Base-by-base conservation (phyloP, 2,888 invertebrate genomes). In the Phengaris alcon region DNA sequence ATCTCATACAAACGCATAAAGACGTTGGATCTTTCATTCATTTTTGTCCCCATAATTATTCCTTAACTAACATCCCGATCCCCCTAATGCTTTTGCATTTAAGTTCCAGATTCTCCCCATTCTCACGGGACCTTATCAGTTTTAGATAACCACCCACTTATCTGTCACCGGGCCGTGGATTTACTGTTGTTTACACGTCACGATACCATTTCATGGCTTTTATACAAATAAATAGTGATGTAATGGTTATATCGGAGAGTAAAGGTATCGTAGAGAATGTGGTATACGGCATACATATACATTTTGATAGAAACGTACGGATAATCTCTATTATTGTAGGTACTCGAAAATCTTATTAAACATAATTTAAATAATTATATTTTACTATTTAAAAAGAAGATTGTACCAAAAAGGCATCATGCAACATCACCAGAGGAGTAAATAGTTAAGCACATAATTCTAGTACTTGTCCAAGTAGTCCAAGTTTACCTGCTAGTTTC, bases 131-230 rank as follows among this genome's bases (percentile, higher is more conserved):
- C 82, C 82, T 90, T 91, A 91, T 92, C 91, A 83, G 81, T 78
- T 83, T 83, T 82, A 81, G 89, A 92, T 90, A 91, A 91, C 88
- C 86, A 85, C 82, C 80, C 81, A 83, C 86, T 88, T 90, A 91
- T 90, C 90, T 89, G 85, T 87, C 85, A 79, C 74, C 81, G 79
- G 78, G 77, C 79, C 79, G 77, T 81, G 84, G 83, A 87, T 87
- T 88, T 87, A 85, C 35, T 52, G 51, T 22, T 74, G 68, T 74
- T 74, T 68, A 74, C 52, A 48, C 74, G 15, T 12, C 59, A 74
- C 74, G 35, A 10, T 12, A 68, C 35, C 64, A 48, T 74, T 22
- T 68, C 57, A 74, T 59, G 12, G 55, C 13, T 46, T 57, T 57
- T 22, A 52, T 72, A 52, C 52, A 55, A 46, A 73, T 44, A 54